Evolutionary conservation across 2,797 vertebrate species (phyloP), one percentile per base, ranked within the genome.

Genomic region (Strix occidentalis): DNA sequence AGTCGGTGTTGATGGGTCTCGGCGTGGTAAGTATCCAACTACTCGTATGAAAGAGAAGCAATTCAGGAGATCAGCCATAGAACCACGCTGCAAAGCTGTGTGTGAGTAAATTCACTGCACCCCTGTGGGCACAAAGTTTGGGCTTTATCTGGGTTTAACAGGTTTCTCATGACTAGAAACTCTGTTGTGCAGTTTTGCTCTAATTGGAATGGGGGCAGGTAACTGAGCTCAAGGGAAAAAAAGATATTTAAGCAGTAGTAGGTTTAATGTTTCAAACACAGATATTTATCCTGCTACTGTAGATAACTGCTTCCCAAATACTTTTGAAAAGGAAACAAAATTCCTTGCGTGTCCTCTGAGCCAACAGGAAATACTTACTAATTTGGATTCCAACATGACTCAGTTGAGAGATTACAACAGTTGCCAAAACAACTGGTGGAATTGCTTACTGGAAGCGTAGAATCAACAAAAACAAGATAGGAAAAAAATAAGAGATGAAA

Each of bases 301-400:
- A 18, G 64, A 51, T 21, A 37, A 58, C 48, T 25, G 74, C 77
- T 81, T 91, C 91, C 72, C 79, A 58, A 94, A 71, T 35, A 24
- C 39, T 87, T 70, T 5, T 77, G 60, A 61, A 60, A 90, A 93
- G 56, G 87, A 78, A 94, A 91, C 66, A 83, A 57, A 94, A 84
- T 70, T 84, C 91, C 86, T 86, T 6, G 9, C 2, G 5, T 11
- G 63, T 69, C 66, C 90, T 72, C 48, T 2, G 51, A 68, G 93
- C 86, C 91, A 95, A 82, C 66, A 95, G 95, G 95, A 97, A 97
- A 94, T 66, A 37, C 76, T 93, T 83, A 46, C 13, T 66, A 21
- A 48, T 79, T 21, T 86, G 81, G 90, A 74, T 82, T 88, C 54
- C 63, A 66, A 5, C 5, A 0, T 60, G 87, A 79, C 74, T 95